A percentile compares a stretch with the other conserved stretches of the same genome.
phyloP scores from a whole-genome alignment of 30 jellyfish, hydroid and myxozoan species.

The Pelagia noctiluca region DNA sequence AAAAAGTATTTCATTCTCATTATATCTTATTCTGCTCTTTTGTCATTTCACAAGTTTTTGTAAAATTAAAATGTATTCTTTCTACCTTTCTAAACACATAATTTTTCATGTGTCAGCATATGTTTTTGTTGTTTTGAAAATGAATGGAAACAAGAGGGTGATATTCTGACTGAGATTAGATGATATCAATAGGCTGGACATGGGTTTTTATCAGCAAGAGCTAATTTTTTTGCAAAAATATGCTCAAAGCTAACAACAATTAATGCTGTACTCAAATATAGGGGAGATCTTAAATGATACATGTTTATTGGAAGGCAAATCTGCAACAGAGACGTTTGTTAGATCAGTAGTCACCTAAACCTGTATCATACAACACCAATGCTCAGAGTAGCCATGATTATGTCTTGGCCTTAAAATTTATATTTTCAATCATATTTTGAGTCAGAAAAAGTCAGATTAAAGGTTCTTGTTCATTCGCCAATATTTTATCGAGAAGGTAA shows the following conservation, averaged over 20 bases:
- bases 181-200: constrained; percentile 5
- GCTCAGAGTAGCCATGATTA: too few relatives aligned
- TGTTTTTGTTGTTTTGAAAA: background rate
- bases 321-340: too few relatives aligned
- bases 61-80: background rate
- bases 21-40: background rate
- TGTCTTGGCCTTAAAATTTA: too few relatives aligned
- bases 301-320: too few relatives aligned
- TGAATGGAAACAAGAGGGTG: constrained; percentile 6
- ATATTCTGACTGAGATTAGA: background rate
- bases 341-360: too few relatives aligned
- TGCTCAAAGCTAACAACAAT: background rate
- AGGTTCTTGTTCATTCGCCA: too few relatives aligned
- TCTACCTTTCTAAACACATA: background rate
- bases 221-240: background rate
- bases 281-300: background rate
- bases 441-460: too few relatives aligned
- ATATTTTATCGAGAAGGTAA: too few relatives aligned
- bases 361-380: too few relatives aligned
- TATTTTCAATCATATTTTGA: too few relatives aligned
- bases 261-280: background rate
- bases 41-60: constrained; percentile 2
- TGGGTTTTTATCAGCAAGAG: background rate
- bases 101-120: background rate
- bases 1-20: background rate